Percentiles rank a stretch among this genome's conserved stretches.
phyloP scores from a whole-genome alignment of 2,113 vertebrate genomes.

The Pangasianodon gigas region DNA sequence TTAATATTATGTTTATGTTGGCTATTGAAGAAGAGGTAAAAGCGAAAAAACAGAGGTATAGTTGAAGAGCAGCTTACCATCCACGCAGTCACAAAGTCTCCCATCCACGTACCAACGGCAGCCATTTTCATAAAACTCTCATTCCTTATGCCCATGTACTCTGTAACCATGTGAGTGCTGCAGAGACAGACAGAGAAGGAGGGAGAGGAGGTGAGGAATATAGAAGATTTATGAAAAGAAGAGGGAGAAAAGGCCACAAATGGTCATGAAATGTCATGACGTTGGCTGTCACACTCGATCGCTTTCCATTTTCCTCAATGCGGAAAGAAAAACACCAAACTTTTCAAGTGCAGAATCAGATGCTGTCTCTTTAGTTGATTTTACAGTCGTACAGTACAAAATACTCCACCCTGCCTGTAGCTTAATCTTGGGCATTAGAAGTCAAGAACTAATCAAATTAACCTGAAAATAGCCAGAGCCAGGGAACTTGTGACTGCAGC shows the following conservation, averaged over 20 bases:
- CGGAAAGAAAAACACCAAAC: constrained; percentile 54
- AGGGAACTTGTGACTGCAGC: neutral
- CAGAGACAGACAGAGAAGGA: constrained; percentile 50
- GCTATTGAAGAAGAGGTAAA: neutral
- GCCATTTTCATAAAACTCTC: constrained; percentile 98
- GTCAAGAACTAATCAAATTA: constrained; percentile 31
- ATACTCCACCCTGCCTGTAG: neutral
- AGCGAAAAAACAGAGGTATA: neutral
- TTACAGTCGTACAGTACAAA: constrained; percentile 2
- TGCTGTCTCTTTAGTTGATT: neutral
- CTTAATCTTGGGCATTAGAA: neutral
- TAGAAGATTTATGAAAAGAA: neutral
- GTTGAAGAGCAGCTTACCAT: constrained; percentile 82
- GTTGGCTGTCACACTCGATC: constrained; percentile 64
- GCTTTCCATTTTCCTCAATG: constrained; percentile 61
- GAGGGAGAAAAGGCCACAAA: constrained; percentile 39
- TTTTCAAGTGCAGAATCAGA: constrained; percentile 48
- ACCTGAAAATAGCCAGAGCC: neutral
- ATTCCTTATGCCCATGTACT: constrained; percentile 98
- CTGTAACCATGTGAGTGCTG: constrained; percentile 93
- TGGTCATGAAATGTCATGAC: constrained; percentile 58
- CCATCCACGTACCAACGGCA: constrained; percentile 98
- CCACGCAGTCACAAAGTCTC: constrained; percentile 98
- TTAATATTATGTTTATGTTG: neutral
- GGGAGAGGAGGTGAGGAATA: constrained; percentile 34